Percentiles rank a stretch among this genome's conserved stretches.
These are phyloP conservation scores for Gastrophysa polygoni DNA, from an alignment of 2,888 invertebrate species.

Conservation along the genomic window DNA sequence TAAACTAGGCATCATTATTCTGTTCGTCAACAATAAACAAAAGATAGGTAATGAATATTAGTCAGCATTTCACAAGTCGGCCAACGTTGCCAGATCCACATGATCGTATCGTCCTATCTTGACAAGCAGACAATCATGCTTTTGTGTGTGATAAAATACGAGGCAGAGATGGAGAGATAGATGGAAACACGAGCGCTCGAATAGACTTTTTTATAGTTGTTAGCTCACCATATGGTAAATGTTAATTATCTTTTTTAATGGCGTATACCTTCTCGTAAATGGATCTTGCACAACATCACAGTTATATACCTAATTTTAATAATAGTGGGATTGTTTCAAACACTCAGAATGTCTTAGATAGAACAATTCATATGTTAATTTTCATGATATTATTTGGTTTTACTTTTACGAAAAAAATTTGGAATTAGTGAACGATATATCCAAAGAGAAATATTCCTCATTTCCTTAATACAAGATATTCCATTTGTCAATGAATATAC, in stretches of 20 bases:
- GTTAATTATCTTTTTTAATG: slow-evolving; percentile 18
- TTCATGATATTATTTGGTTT: slow-evolving; percentile 1
- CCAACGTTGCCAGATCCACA: slow-evolving; percentile 14
- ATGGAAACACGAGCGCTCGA: neutral
- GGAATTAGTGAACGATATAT: too few relatives aligned
- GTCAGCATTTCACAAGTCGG: neutral
- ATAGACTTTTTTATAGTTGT: slow-evolving; percentile 4
- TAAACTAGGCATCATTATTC: neutral
- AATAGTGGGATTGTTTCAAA: neutral
- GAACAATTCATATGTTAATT: slow-evolving; percentile 2
- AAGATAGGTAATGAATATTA: slow-evolving; percentile 8
- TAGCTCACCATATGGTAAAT: slow-evolving; percentile 15
- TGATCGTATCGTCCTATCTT: neutral
- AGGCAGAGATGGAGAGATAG: slow-evolving; percentile 1
- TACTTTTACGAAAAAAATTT: too few relatives aligned
- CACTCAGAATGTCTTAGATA: neutral
- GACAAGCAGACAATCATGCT: slow-evolving; percentile 11
- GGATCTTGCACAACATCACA: slow-evolving; percentile 13
- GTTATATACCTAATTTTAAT: slow-evolving; percentile 17
- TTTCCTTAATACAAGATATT: too few relatives aligned
- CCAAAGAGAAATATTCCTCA: too few relatives aligned
- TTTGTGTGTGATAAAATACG: slow-evolving; percentile 6
- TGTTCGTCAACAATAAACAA: slow-evolving; percentile 7
- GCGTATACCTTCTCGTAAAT: slow-evolving; percentile 13
- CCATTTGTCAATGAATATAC: too few relatives aligned